Conservation (phyloP, 2,797 vertebrate genomes). For the Limnodromus scolopaceus region DNA sequence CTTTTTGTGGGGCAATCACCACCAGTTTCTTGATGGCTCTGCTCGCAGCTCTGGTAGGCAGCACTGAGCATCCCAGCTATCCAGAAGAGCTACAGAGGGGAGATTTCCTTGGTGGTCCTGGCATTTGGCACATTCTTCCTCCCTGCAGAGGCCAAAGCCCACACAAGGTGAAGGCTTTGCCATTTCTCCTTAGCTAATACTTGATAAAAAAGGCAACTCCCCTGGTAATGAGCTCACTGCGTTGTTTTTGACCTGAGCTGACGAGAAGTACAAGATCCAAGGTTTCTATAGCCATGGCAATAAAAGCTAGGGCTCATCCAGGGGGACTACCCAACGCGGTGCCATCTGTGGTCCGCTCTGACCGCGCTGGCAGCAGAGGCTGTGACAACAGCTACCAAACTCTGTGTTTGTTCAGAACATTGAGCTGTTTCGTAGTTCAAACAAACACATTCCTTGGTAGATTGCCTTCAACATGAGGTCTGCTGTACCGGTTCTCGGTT, state of each 20-base stretch:
- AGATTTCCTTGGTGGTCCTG: neutral
- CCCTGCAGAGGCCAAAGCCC: neutral
- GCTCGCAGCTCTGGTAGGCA: neutral
- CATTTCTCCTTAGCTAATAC: neutral
- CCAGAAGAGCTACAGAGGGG: neutral
- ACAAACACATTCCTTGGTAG: neutral
- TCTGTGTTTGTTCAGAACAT: neutral
- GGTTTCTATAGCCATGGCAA: neutral
- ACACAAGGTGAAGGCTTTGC: neutral
- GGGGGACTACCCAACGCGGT: neutral
- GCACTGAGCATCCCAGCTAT: neutral
- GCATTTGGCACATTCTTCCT: neutral
- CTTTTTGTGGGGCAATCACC: neutral
- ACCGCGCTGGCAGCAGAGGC: neutral
- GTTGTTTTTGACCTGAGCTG: neutral
- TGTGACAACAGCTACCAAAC: neutral
- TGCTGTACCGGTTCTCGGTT: neutral
- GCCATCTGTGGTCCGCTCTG: neutral
- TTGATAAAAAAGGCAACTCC: neutral
- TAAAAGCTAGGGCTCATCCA: neutral
- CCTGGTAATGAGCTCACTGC: neutral
- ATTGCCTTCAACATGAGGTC: neutral
- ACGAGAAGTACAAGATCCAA: neutral
- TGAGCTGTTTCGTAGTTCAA: neutral
- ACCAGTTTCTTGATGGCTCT: neutral